A percentile compares a stretch with the other conserved stretches of the same genome.
Conservation (phyloP, 2,888 invertebrate genomes). For the Cerastis rubricosa region DNA sequence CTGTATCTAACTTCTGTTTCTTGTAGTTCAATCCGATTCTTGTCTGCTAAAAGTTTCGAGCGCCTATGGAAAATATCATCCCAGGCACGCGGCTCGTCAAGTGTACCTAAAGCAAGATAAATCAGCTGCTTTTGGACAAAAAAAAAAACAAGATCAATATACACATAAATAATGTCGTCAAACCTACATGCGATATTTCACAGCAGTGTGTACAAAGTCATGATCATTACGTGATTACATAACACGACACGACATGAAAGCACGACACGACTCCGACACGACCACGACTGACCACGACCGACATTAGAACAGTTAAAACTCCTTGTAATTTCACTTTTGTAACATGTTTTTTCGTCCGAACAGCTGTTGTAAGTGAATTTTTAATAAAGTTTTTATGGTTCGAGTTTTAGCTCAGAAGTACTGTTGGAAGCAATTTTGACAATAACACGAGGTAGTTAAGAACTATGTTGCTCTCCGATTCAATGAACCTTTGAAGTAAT, state of each 20-base stretch:
- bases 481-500: slow-evolving; percentile 11
- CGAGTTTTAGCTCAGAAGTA: slow-evolving; percentile 46
- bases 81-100: no score
- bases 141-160: not conserved
- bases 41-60: no score
- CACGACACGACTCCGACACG: slow-evolving; percentile 31
- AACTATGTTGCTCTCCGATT: slow-evolving; percentile 24
- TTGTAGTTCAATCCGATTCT: no score
- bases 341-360: slow-evolving; percentile 38
- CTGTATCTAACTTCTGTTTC: no score
- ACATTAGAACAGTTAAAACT: slow-evolving; percentile 39
- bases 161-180: not conserved
- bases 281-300: slow-evolving; percentile 20
- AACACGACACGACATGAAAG: slow-evolving; percentile 60
- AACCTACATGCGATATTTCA: not conserved
- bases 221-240: slow-evolving; percentile 68
- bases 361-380: slow-evolving; percentile 50
- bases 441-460: slow-evolving; percentile 42
- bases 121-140: no score
- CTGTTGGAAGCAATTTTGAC: slow-evolving; percentile 43
- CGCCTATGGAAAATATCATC: no score
- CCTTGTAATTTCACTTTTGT: slow-evolving; percentile 40
- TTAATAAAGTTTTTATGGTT: slow-evolving; percentile 57
- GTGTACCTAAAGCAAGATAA: no score
- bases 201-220: slow-evolving; percentile 55